Evolutionary conservation across 2,797 vertebrate genomes (phyloP), one percentile per base, ranked within the genome.

Genomic region (Danio jaintianensis): DNA sequence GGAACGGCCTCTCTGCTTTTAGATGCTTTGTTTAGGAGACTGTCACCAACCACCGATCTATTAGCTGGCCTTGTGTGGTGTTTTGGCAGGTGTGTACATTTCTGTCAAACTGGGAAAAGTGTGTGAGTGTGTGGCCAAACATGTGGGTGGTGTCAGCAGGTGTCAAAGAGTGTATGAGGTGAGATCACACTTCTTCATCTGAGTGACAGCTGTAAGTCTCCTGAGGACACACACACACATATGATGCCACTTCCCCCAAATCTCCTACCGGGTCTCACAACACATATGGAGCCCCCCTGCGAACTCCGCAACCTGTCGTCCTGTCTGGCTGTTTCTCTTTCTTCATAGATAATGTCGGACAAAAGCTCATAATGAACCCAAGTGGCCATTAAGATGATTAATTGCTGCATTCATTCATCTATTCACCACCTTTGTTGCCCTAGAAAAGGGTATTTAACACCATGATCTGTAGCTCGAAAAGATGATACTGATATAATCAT

Each of bases 121-220:
- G 48, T 68, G 38, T 36, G 47, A 55, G 76, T 75, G 58, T 58
- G 67, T 76, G 62, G 62, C 52, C 47, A 69, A 58, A 50, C 64
- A 53, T 43, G 36, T 76, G 64, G 59, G 22, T 45, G 40, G 75
- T 72, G 78, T 67, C 45, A 70, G 78, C 36, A 63, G 53, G 64
- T 83, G 71, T 70, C 52, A 64, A 62, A 29, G 52, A 71, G 72
- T 56, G 48, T 59, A 52, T 74, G 75, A 76, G 80, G 71, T 85
- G 80, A 67, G 72, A 76, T 86, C 29, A 56, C 68, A 78, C 76
- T 80, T 36, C 36, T 81, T 16, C 40, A 53, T 48, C 42, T 66
- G 47, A 73, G 55, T 80, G 67, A 64, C 78, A 15, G 50, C 52
- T 84, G 75, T 74, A 75, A 53, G 11, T 59, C 72, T 74, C 74